Conservation (phyloP, 2,888 invertebrate species). For the Cataglyphis albicans region DNA sequence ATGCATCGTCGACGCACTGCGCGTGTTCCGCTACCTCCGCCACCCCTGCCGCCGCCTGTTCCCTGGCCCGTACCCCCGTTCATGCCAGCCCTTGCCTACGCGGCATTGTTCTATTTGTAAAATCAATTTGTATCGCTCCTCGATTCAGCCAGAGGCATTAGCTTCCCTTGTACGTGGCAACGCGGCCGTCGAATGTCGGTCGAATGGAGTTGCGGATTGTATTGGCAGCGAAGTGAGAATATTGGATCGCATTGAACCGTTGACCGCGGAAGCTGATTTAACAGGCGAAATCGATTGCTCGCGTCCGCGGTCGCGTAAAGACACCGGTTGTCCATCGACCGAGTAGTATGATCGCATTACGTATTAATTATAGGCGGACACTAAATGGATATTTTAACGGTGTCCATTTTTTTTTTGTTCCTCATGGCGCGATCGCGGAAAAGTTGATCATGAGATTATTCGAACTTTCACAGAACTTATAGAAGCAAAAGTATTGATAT, state of each 20-base stretch:
- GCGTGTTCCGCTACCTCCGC: constrained; percentile 36
- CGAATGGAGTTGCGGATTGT: constrained; percentile 75
- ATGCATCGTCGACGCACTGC: constrained; percentile 59
- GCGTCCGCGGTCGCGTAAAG: constrained; percentile 54
- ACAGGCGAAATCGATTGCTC: constrained; percentile 76
- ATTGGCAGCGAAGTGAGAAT: constrained; percentile 80
- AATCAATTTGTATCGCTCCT: constrained; percentile 77
- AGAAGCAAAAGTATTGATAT: constrained; percentile 6
- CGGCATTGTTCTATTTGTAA: constrained; percentile 74
- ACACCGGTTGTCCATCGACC: constrained; percentile 16
- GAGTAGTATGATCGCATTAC: constrained; percentile 45
- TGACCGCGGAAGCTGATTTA: constrained; percentile 80
- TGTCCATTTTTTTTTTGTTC: not conserved
- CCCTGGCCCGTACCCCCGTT: not conserved
- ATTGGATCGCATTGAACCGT: constrained; percentile 80
- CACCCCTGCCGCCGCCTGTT: constrained; percentile 3
- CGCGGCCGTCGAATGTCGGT: constrained; percentile 66
- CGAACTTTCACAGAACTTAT: constrained; percentile 1
- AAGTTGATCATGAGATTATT: constrained; percentile 21
- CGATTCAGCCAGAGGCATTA: constrained; percentile 70
- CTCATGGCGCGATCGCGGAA: constrained; percentile 10
- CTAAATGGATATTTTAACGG: constrained; percentile 30
- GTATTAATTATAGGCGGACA: constrained; percentile 39
- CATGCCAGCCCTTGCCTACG: constrained; percentile 23
- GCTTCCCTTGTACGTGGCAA: constrained; percentile 65